Percentiles rank a stretch among this genome's conserved stretches.
These are phyloP conservation scores for Scaptomyza graminum DNA, from an alignment of 1,140 invertebrate species.

Conservation along the genomic window DNA sequence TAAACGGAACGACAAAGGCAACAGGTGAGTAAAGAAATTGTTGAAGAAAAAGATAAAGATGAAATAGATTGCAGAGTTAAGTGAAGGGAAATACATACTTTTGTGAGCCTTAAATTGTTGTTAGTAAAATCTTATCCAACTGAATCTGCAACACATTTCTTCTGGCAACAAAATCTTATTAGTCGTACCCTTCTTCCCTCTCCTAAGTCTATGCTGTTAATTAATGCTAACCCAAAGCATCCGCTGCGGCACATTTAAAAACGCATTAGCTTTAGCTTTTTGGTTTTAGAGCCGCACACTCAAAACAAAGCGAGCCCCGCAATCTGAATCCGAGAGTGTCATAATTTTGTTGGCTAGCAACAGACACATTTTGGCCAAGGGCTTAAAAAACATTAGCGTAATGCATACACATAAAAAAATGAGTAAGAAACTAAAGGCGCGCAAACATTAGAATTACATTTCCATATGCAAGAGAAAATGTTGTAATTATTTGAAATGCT, in stretches of 20 bases:
- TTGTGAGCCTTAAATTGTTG: background rate
- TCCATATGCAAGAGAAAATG: constrained; percentile 36
- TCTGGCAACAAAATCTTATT: background rate
- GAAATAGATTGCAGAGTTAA: too few relatives aligned
- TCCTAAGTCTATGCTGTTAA: constrained; percentile 45
- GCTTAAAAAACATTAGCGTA: constrained; percentile 43
- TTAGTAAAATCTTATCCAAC: background rate
- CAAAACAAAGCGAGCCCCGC: constrained; percentile 13
- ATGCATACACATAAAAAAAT: constrained; percentile 30
- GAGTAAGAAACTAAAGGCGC: background rate
- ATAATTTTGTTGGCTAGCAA: constrained; percentile 55
- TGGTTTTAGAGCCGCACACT: constrained; percentile 34
- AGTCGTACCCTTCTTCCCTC: background rate
- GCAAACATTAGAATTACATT: constrained; percentile 31
- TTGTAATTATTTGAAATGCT: constrained; percentile 73
- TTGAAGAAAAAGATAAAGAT: too few relatives aligned
- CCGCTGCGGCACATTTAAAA: constrained; percentile 79
- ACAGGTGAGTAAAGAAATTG: constrained; percentile 32
- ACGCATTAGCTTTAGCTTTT: constrained; percentile 66
- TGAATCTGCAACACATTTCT: constrained; percentile 26
- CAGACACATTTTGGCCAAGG: constrained; percentile 35
- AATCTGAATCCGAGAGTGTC: constrained; percentile 43
- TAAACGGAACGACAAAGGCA: constrained; percentile 8
- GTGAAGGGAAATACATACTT: background rate
- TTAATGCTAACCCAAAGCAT: constrained; percentile 68